Conservation (phyloP, 2,113 vertebrate species). For the Clarias macrocephalus region DNA sequence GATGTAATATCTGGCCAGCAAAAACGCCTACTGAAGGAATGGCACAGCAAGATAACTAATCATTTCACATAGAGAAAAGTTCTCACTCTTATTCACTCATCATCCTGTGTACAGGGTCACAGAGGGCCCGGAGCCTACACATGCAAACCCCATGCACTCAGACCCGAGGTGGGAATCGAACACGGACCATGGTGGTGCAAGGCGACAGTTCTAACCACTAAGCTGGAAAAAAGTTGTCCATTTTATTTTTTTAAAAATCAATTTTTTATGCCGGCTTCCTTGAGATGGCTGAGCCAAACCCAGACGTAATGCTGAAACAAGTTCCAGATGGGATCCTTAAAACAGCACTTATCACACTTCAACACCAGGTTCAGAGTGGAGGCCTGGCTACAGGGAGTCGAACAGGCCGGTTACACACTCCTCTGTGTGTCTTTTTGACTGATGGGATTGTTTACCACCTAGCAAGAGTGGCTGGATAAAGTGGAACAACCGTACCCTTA, state of each 20-base stretch:
- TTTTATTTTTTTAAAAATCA: not conserved
- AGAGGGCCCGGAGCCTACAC: no score
- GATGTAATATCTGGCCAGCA: not conserved
- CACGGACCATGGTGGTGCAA: no score
- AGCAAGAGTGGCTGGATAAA: not conserved
- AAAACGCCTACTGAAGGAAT: not conserved
- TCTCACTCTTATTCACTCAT: no score
- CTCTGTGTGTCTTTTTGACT: conserved; percentile 32
- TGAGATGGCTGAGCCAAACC: not conserved
- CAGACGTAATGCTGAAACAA: not conserved
- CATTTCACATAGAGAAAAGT: not conserved
- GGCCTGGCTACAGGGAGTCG: conserved; percentile 23
- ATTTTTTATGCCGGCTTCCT: not conserved
- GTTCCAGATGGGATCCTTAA: conserved; percentile 22
- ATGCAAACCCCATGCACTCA: no score
- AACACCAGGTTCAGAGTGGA: conserved; percentile 41
- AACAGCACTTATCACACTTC: conserved; percentile 28
- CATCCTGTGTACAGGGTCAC: no score
- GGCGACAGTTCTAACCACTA: no score
- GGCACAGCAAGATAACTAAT: not conserved
- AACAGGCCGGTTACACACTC: conserved; percentile 38
- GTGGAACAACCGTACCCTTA: conserved; percentile 8
- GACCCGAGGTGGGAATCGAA: no score
- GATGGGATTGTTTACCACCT: conserved; percentile 37
- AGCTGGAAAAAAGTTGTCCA: not conserved